Evolutionary conservation across 2,888 invertebrate species (phyloP), one percentile per base, ranked within the genome.

Genomic region (Pristionchus fissidentatus): DNA sequence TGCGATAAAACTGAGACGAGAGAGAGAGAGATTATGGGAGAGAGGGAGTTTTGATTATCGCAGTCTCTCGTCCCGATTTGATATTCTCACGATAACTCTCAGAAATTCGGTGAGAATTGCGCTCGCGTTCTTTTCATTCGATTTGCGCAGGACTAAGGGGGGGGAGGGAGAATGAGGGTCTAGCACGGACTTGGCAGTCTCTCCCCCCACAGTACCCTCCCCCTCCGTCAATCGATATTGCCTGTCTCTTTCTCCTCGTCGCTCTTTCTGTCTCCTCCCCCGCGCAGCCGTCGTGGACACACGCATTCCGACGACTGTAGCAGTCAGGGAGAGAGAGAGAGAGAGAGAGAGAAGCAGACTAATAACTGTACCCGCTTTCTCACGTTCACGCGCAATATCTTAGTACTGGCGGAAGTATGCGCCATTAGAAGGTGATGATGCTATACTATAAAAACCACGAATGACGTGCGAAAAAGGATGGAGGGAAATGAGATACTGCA

Each of bases 1-100:
- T 19, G 84, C 52, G 66, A 66, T 66, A 70, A 81, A 84, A 84
- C n/a, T 13, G 10, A 41, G 8, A 38, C 19, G 66, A 19, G 38
- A 55, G 70, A 29, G 49, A 62, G 62, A 26, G 60, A 57, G 41
- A 83, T 41, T 57, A 83, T 83, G 43, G 19, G 70, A 41, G 55
- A 2, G 35, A 77, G 32, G 22, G 73, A 15, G 43, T 29, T 41
- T 13, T 32, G 19, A 60, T 29, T 83, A 77, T 55, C 29, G 29
- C 8, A 35, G 46, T 38, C 60, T 46, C 46, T 80, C 26, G 22
- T 19, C 35, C n/a, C n/a, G 35, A 10, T 1, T 29, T 7, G 41
- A 83, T n/a, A n/a, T n/a, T n/a, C n/a, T n/a, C n/a, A n/a, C n/a
- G 49, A 70, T 7, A 83, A 7, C 10, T 29, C 8, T 60, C 19